A percentile compares a stretch with the other conserved stretches of the same genome.
These are phyloP conservation scores for Drosophila arizonae DNA, from an alignment of 1,140 invertebrate species.

Conservation along the genomic window DNA sequence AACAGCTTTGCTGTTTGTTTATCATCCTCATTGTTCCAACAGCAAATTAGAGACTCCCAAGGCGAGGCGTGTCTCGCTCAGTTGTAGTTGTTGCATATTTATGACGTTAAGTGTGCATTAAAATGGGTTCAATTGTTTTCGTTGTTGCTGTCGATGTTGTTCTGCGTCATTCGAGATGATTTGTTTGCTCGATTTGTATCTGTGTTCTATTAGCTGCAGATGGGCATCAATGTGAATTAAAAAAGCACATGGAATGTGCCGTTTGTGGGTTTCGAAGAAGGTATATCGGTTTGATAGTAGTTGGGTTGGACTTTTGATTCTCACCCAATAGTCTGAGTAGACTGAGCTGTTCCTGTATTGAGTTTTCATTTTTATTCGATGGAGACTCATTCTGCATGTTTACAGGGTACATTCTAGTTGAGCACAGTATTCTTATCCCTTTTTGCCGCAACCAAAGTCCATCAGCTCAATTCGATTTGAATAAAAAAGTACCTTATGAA, in stretches of 20 bases:
- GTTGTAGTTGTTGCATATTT: constrained; percentile 38
- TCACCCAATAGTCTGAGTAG: too few relatives aligned
- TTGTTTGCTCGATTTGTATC: neutral
- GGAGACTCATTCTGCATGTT: neutral
- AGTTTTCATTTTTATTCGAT: too few relatives aligned
- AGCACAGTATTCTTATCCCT: neutral
- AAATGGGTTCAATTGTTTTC: constrained; percentile 9
- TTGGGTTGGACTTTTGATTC: too few relatives aligned
- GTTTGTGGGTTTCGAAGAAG: neutral
- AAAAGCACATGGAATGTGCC: too few relatives aligned
- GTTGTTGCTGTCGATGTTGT: neutral
- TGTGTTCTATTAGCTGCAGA: neutral
- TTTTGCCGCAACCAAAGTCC: neutral
- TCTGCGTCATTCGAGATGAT: constrained; percentile 17
- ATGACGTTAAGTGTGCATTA: constrained; percentile 24
- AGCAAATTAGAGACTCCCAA: constrained; percentile 3
- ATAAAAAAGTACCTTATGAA: constrained; percentile 5
- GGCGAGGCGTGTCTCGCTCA: constrained; percentile 21
- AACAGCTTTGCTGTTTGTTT: constrained; percentile 25
- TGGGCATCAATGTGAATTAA: neutral
- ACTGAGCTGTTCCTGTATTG: too few relatives aligned
- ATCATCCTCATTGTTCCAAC: neutral
- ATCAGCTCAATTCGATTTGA: neutral
- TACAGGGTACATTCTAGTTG: neutral
- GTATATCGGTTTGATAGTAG: too few relatives aligned